These are phyloP conservation scores for Meriones unguiculatus DNA, from an alignment of 2,113 vertebrate genomes.

Conservation along the genomic window DNA sequence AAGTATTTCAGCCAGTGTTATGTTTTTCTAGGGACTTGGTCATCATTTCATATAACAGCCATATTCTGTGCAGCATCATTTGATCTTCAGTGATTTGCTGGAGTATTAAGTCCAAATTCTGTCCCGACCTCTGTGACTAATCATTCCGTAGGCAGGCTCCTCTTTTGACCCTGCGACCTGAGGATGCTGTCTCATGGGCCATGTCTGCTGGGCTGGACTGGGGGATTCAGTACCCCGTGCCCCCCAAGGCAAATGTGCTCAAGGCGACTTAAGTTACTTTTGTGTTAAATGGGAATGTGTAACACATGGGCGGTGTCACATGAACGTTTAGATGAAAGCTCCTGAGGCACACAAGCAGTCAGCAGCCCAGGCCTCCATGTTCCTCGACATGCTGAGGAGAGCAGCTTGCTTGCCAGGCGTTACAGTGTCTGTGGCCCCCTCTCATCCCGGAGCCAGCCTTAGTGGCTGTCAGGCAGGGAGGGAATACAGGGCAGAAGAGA, in stretches of 20 bases:
- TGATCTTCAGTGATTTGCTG: not conserved
- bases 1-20: constrained; percentile 3
- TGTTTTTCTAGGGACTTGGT: not conserved
- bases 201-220: not conserved
- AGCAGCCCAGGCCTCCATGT: too few species aligned
- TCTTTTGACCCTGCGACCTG: not conserved
- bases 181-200: not conserved
- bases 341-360: not conserved
- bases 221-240: not conserved
- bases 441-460: accelerated
- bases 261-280: not conserved
- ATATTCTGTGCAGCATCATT: not conserved
- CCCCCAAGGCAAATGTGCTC: too few species aligned
- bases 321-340: not conserved
- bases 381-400: not conserved
- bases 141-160: not conserved
- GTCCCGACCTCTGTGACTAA: not conserved
- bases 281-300: not conserved
- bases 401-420: not conserved
- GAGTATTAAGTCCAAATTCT: not conserved
- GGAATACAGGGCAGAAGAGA: not conserved
- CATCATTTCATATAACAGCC: not conserved
- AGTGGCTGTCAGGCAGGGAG: not conserved
- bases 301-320: not conserved
- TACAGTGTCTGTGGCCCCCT: too few species aligned